Evolutionary conservation across 2,888 invertebrate genomes (phyloP), one percentile per base, ranked within the genome.

Genomic region (Bedellia somnulentella): DNA sequence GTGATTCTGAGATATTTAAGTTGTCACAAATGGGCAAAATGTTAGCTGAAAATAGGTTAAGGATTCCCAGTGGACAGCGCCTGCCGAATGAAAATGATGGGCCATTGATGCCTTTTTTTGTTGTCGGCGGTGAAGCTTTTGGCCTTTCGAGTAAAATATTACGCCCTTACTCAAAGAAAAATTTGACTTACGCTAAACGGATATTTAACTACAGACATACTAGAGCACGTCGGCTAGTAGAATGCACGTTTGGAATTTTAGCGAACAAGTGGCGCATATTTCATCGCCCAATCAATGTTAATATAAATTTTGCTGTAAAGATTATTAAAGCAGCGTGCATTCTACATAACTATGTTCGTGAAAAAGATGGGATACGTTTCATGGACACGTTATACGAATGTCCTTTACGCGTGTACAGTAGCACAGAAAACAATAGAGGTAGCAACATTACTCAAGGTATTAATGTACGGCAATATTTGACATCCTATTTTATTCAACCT

Each of bases 71-170:
- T n/a, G n/a, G n/a, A n/a, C n/a, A n/a, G 27, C 13, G 29, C 37
- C 40, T 22, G 35, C 38, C 32, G 33, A 43, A 37, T 36, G 38
- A 32, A 30, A 34, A 31, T 33, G 32, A 35, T 22, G 30, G 16
- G 30, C 37, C n/a, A 24, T 8, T 29, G 15, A 8, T 38, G 24
- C 39, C 36, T 8, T 35, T 27, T 38, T 41, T 44, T 33, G 29
- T 47, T 28, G 39, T 48, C 29, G 46, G 43, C 21, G 47, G 45
- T 41, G 45, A 45, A 38, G 44, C 42, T 14, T 47, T 49, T 16
- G n/a, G n/a, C n/a, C n/a, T n/a, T n/a, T n/a, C n/a, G n/a, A n/a
- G n/a, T n/a, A n/a, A n/a, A n/a, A n/a, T 47, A 30, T 44, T 46
- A 44, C 41, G 25, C 23, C 31, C 31, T 10, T 41, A 36, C 26